Percentiles rank a stretch among this genome's conserved stretches.
Evolutionary conservation across 64 coral and sea anemone species (phyloP).

Genomic region (Dendrophyllia cribrosa): DNA sequence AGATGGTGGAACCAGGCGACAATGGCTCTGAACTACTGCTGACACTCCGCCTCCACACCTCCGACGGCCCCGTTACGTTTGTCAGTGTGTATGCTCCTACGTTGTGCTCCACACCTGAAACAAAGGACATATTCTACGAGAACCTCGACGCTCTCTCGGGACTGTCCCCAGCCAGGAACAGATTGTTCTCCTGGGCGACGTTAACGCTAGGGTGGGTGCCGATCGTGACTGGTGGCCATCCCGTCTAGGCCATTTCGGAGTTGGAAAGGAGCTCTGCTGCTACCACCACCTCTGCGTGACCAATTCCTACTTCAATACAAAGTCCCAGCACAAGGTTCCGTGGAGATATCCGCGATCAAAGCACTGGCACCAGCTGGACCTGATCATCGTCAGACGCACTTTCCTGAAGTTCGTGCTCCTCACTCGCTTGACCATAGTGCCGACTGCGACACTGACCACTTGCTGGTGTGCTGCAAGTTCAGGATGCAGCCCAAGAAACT

Average conservation of each 20-base stretch:
- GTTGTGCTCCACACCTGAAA: background rate
- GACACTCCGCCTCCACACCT: slow-evolving; percentile 33
- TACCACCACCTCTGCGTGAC: slow-evolving; percentile 32
- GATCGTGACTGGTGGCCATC: slow-evolving; percentile 52
- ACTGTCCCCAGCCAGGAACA: slow-evolving; percentile 33
- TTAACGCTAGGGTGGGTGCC: slow-evolving; percentile 64
- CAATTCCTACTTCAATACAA: slow-evolving; percentile 35
- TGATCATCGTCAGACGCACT: slow-evolving; percentile 14
- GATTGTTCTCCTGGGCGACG: slow-evolving; percentile 43
- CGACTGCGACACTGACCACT: too few relatives aligned
- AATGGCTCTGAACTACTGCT: background rate
- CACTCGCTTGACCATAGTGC: too few relatives aligned
- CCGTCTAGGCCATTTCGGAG: slow-evolving; percentile 43
- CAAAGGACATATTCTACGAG: slow-evolving; percentile 62
- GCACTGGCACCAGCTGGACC: slow-evolving; percentile 18
- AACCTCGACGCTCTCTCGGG: background rate
- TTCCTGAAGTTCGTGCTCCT: too few relatives aligned
- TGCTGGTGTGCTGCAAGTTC: too few relatives aligned
- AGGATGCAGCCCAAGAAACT: too few relatives aligned
- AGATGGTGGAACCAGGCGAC: background rate
- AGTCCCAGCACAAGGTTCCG: slow-evolving; percentile 50
- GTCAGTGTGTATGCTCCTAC: slow-evolving; percentile 49
- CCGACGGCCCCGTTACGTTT: slow-evolving; percentile 41
- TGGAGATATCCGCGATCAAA: background rate
- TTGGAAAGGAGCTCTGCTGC: slow-evolving; percentile 25